phyloP scores from a whole-genome alignment of 2,797 vertebrate genomes.

The Phataginus tricuspis region DNA sequence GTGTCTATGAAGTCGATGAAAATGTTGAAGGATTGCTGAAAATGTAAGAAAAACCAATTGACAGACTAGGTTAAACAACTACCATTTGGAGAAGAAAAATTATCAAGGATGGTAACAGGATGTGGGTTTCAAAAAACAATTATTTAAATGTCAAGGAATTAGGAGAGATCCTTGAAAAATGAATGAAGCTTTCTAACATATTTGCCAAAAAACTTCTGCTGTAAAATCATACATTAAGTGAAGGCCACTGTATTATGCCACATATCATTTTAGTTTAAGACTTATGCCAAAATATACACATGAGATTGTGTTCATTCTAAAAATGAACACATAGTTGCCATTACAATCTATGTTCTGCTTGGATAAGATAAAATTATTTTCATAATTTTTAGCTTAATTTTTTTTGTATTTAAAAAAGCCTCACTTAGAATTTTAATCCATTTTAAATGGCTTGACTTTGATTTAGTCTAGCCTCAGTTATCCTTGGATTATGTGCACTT shows the following conservation, averaged over 20 bases:
- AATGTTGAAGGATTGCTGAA: background rate
- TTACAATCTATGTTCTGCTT: background rate
- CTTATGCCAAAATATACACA: background rate
- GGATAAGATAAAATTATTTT: conserved; percentile 43
- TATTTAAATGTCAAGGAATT: conserved; percentile 48
- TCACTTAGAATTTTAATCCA: conserved; percentile 43
- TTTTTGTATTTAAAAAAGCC: conserved; percentile 21
- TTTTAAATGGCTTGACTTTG: conserved; percentile 1
- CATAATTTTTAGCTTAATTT: conserved; percentile 41
- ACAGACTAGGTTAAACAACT: background rate
- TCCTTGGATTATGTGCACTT: background rate
- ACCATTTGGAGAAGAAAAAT: conserved; percentile 30
- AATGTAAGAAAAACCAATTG: background rate
- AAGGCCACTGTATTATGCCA: background rate
- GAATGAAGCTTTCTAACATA: background rate
- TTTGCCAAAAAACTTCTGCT: conserved; percentile 35
- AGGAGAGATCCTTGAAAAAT: background rate
- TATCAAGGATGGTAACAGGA: conserved; percentile 24
- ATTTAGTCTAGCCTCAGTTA: background rate
- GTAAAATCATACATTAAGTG: background rate
- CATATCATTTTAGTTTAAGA: conserved; percentile 41
- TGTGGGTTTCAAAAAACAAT: conserved; percentile 34
- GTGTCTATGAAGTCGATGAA: background rate
- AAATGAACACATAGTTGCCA: conserved; percentile 37
- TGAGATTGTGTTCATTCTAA: conserved; percentile 49